phyloP scores from a whole-genome alignment of 2,797 vertebrate genomes.

The Apodemus agrarius region DNA sequence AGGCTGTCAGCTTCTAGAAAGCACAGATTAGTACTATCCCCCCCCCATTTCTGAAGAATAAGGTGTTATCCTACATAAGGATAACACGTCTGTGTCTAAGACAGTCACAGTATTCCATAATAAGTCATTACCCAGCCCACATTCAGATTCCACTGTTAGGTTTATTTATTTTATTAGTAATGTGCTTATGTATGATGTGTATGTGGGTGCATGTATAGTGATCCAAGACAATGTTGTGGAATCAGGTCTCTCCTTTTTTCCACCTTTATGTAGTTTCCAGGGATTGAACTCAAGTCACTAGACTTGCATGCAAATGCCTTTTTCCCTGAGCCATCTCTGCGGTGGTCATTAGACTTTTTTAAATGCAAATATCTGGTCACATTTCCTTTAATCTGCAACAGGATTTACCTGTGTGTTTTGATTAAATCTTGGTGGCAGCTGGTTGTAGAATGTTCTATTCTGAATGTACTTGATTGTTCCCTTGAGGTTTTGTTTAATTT shows the following conservation, averaged over 20 bases:
- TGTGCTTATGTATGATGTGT: background rate
- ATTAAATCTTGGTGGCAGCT: constrained; percentile 10
- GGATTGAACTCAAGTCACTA: background rate
- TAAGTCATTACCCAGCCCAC: background rate
- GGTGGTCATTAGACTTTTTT: background rate
- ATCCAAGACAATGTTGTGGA: background rate
- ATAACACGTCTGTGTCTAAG: constrained; percentile 19
- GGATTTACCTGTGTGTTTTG: background rate
- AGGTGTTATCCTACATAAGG: background rate
- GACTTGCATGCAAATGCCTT: background rate
- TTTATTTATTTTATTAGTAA: background rate
- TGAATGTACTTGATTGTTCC: background rate
- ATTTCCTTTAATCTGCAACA: constrained; percentile 24
- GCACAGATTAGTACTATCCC: background rate
- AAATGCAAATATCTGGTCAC: constrained; percentile 10
- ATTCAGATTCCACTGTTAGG: background rate
- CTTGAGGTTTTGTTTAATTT: constrained; percentile 41
- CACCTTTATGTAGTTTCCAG: background rate
- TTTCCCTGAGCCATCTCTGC: background rate
- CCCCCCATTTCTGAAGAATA: background rate
- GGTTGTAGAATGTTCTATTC: background rate
- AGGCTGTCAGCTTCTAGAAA: constrained; percentile 46
- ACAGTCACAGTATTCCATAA: constrained; percentile 26
- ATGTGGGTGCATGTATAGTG: background rate
- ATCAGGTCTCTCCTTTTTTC: background rate